Conservation (phyloP, 2,797 vertebrate genomes). For the Sebastes iracundus region DNA sequence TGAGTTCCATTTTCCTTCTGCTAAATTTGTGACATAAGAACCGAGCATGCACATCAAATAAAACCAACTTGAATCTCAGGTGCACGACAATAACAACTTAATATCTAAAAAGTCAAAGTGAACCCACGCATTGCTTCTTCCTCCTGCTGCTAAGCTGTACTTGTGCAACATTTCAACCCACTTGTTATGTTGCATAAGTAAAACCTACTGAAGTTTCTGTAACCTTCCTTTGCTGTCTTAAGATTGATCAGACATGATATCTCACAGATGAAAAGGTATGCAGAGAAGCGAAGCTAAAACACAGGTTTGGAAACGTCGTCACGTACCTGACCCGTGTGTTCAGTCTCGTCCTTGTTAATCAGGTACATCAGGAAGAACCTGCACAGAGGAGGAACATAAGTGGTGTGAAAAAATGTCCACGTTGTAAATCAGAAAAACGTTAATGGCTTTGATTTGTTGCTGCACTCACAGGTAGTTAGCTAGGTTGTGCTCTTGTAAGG, state of each 20-base stretch:
- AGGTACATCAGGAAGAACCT: constrained; percentile 99
- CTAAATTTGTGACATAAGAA: constrained; percentile 20
- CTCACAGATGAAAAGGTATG: not conserved
- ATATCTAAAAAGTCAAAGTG: constrained; percentile 49
- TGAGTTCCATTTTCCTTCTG: not conserved
- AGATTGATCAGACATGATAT: not conserved
- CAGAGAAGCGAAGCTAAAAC: not conserved
- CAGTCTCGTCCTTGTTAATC: constrained; percentile 99
- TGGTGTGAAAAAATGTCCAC: not conserved
- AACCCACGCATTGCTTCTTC: constrained; percentile 67
- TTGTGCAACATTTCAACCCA: constrained; percentile 48
- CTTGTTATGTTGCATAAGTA: constrained; percentile 56
- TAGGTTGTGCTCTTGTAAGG: constrained; percentile 98
- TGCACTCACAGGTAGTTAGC: constrained; percentile 98
- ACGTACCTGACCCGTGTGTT: constrained; percentile 96
- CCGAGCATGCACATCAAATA: constrained; percentile 3
- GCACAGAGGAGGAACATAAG: constrained; percentile 30
- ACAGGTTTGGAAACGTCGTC: fast-evolving
- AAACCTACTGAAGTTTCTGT: constrained; percentile 38
- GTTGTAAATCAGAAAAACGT: too few relatives aligned
- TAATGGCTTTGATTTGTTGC: not conserved
- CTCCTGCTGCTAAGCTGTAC: constrained; percentile 43
- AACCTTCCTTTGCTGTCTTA: constrained; percentile 23
- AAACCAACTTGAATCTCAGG: constrained; percentile 26
- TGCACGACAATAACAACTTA: constrained; percentile 40